These are phyloP conservation scores for Suncus etruscus DNA, from an alignment of 2,113 vertebrate genomes.

Conservation along the genomic window DNA sequence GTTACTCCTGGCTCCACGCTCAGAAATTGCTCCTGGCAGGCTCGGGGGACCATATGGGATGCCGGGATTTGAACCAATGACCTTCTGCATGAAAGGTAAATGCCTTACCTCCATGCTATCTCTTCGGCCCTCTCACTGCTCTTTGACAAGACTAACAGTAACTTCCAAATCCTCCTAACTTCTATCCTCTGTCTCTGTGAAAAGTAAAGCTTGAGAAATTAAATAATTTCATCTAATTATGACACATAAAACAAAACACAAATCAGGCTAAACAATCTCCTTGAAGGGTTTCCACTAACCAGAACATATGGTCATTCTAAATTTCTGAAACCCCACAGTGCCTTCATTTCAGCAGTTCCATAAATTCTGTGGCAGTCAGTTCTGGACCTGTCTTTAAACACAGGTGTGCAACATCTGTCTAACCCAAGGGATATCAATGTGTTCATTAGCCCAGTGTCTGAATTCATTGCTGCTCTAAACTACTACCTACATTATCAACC, in stretches of 20 bases:
- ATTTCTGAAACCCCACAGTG: background rate
- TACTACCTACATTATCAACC: background rate
- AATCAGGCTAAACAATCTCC: background rate
- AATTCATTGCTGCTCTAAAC: background rate
- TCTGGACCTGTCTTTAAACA: background rate
- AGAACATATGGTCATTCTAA: background rate
- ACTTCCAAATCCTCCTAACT: background rate
- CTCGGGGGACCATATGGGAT: too few species aligned
- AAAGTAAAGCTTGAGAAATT: constrained; percentile 34
- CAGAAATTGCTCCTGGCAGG: too few species aligned
- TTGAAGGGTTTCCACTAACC: background rate
- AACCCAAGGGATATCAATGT: background rate
- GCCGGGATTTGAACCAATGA: too few species aligned
- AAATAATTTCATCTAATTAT: constrained; percentile 14
- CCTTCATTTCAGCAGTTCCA: background rate
- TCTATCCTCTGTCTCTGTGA: background rate
- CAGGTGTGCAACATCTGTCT: background rate
- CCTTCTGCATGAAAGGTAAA: too few species aligned
- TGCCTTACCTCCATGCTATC: too few species aligned
- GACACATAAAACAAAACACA: background rate
- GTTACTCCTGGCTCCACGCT: too few species aligned
- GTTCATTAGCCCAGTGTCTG: background rate
- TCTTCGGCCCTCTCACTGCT: background rate
- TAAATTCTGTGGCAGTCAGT: background rate
- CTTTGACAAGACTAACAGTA: background rate